Evolutionary conservation across 2,888 invertebrate species (phyloP), one percentile per base, ranked within the genome.

Genomic region (Mythimna vitellina): DNA sequence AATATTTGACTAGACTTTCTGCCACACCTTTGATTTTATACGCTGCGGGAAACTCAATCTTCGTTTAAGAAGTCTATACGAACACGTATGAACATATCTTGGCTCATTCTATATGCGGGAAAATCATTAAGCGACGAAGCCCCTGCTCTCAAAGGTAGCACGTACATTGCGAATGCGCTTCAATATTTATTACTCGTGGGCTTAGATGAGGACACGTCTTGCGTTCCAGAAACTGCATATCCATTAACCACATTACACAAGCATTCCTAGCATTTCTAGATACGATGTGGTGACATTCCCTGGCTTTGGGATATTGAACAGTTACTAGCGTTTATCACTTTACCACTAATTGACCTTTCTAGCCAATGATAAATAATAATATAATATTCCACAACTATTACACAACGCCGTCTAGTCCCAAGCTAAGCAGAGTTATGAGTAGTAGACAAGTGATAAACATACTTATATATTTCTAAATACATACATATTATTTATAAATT

Each of bases 141-240:
- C 22, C 32, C 46, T 20, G 25, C 32, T 53, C 22, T 63, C 67
- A 56, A 64, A 68, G 62, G 49, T 68, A n/a, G 49, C 38, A 35
- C 73, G 73, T 66, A 62, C 49, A 56, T 61, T 51, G 42, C 32
- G 42, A 63, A 63, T 75, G 53, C 76, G 64, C 58, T 77, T 56
- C 29, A 67, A 81, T 81, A 76, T 80, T 66, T 66, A 81, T 75
- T 67, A 64, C 49, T 61, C 81, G 49, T 22, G 64, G 60, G 60
- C 9, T 76, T 51, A 54, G 22, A 67, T 60, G 42, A 49, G 29
- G 38, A 62, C 66, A 42, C 29, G n/a, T 38, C 38, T 56, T 20
- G 54, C 53, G 14, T 76, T 38, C 54, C 58, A 32, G 14, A 14
- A 20, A 8, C 9, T 56, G 32, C 62, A 38, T 38, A 60, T 42